A percentile compares a stretch with the other conserved stretches of the same genome.
Evolutionary conservation across 64 coral and sea anemone genomes (phyloP).

Genomic region (Actinia tenebrosa): DNA sequence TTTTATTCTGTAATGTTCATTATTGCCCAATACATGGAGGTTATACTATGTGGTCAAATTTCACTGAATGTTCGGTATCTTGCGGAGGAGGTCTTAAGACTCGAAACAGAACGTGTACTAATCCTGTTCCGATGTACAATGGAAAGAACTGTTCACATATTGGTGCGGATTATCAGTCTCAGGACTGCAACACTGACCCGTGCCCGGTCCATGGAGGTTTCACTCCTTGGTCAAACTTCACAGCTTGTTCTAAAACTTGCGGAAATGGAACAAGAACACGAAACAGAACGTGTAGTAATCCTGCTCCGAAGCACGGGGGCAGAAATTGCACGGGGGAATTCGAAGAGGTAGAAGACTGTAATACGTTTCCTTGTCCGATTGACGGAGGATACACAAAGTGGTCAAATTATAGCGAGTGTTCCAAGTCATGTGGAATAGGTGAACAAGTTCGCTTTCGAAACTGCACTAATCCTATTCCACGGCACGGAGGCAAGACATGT

Average conservation of each 20-base stretch:
- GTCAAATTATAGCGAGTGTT: slow-evolving; percentile 34
- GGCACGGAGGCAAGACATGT: slow-evolving; percentile 25
- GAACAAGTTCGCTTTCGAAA: slow-evolving; percentile 12
- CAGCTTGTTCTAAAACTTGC: slow-evolving; percentile 44
- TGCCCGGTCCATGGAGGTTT: slow-evolving; percentile 82
- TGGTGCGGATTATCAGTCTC: slow-evolving; percentile 27
- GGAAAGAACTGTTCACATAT: slow-evolving; percentile 57
- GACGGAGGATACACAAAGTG: slow-evolving; percentile 63
- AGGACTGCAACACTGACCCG: slow-evolving; percentile 47
- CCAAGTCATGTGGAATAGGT: slow-evolving; percentile 40
- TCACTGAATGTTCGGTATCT: slow-evolving; percentile 51
- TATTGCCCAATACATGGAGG: slow-evolving; percentile 37
- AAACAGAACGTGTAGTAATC: slow-evolving; percentile 43
- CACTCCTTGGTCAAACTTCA: slow-evolving; percentile 52
- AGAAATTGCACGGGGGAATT: slow-evolving; percentile 14
- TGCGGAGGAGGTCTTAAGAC: slow-evolving; percentile 70
- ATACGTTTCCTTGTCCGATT: slow-evolving; percentile 71
- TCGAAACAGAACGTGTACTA: slow-evolving; percentile 57
- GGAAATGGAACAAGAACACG: slow-evolving; percentile 38
- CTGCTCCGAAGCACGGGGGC: slow-evolving; percentile 25
- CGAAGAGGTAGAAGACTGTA: slow-evolving; percentile 20
- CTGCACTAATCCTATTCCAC: slow-evolving; percentile 39
- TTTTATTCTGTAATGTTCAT: slow-evolving; percentile 37
- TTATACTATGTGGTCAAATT: slow-evolving; percentile 49
- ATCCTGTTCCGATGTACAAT: slow-evolving; percentile 61